Evolutionary conservation across 2,113 vertebrate species (phyloP).

Genomic region (Varanus salvator): DNA sequence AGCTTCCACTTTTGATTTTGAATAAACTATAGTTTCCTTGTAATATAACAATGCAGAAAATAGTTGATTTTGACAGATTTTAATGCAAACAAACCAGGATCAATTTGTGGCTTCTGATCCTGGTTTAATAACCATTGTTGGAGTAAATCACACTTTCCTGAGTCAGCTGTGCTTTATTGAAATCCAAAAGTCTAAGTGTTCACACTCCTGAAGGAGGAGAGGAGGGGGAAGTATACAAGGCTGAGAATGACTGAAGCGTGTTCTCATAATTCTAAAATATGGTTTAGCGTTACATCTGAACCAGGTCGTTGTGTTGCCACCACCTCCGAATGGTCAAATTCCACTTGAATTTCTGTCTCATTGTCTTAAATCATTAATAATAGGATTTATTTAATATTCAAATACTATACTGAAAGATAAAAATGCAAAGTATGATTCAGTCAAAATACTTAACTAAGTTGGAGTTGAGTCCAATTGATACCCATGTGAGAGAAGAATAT

Average conservation of each 20-base stretch:
- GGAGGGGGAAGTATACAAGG: background rate
- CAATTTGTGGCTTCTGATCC: too few relatives aligned
- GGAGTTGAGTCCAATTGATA: background rate
- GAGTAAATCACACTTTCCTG: too few relatives aligned
- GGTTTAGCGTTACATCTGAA: background rate
- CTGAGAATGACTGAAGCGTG: background rate
- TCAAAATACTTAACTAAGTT: background rate
- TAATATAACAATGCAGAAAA: too few relatives aligned
- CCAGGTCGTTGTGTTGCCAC: background rate
- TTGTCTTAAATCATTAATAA: background rate
- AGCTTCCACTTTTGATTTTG: too few relatives aligned
- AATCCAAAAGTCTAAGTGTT: too few relatives aligned
- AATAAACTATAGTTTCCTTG: too few relatives aligned
- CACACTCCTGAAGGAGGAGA: background rate
- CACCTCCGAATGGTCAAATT: background rate
- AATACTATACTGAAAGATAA: background rate
- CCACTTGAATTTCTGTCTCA: too few relatives aligned
- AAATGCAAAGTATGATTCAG: background rate
- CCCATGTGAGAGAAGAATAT: background rate
- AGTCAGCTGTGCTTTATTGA: too few relatives aligned
- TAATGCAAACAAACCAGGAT: too few relatives aligned
- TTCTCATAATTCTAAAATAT: background rate
- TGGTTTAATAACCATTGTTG: too few relatives aligned
- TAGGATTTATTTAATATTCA: background rate
- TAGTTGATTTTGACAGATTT: too few relatives aligned